Percentiles rank a stretch among this genome's conserved stretches.
Conservation (phyloP, 2,797 vertebrate species). For the Siniperca obscura region DNA sequence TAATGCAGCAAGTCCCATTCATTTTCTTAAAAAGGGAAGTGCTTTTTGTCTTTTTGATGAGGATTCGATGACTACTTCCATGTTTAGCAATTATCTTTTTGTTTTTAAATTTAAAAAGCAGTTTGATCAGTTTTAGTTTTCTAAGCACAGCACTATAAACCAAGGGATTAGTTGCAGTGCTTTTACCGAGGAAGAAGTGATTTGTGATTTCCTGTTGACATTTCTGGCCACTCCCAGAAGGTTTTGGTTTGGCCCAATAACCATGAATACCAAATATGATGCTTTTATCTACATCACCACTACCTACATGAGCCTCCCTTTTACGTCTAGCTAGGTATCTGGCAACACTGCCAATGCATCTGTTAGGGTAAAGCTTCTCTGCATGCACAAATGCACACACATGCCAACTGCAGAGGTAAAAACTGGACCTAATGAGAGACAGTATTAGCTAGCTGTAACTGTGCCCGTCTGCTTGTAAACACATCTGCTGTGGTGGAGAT, state of each 20-base stretch:
- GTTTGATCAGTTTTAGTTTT: neutral
- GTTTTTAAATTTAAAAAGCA: neutral
- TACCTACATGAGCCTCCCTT: conserved; percentile 10
- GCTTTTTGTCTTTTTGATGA: neutral
- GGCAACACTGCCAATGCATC: conserved; percentile 54
- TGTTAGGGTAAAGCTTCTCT: conserved; percentile 58
- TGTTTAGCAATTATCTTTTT: neutral
- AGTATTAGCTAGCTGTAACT: conserved; percentile 43
- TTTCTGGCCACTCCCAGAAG: neutral
- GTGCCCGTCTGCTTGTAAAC: conserved; percentile 51
- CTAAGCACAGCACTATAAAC: neutral
- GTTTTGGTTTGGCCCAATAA: neutral
- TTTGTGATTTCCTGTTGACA: conserved; percentile 9
- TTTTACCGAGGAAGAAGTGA: neutral
- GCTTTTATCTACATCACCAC: conserved; percentile 8
- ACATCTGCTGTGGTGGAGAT: conserved; percentile 67
- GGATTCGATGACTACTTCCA: neutral
- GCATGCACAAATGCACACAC: conserved; percentile 6
- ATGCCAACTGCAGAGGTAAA: conserved; percentile 38
- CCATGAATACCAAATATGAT: neutral
- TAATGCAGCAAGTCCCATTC: neutral
- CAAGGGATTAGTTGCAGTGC: neutral
- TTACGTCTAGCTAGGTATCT: neutral
- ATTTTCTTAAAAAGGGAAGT: neutral
- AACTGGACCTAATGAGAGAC: conserved; percentile 30